These are phyloP conservation scores for Pluvialis apricaria DNA, from an alignment of 2,113 vertebrate species.

Conservation along the genomic window DNA sequence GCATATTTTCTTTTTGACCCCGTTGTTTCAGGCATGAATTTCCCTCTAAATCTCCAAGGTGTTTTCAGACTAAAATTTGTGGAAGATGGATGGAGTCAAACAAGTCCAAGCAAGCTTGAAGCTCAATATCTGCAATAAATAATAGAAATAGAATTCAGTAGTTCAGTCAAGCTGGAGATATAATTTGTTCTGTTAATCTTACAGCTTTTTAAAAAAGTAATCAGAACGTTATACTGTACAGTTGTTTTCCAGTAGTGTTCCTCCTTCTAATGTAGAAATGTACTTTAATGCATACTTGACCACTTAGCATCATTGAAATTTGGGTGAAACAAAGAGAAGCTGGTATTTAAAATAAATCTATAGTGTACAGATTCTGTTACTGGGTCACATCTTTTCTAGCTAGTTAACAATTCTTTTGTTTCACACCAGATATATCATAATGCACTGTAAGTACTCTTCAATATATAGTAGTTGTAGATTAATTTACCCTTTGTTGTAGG, in stretches of 20 bases:
- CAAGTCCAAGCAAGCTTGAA: background rate
- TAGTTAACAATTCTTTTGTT: background rate
- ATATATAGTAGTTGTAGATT: background rate
- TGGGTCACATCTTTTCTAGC: background rate
- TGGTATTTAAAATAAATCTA: background rate
- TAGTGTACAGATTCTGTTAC: background rate
- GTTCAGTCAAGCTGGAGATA: background rate
- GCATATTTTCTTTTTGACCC: background rate
- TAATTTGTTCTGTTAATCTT: background rate
- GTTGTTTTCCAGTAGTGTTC: background rate
- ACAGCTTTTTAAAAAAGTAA: background rate
- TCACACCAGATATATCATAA: accelerated
- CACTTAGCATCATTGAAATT: background rate
- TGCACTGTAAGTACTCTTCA: background rate
- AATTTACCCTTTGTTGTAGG: background rate
- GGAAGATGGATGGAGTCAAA: background rate
- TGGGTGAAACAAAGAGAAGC: background rate
- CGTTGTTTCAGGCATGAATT: background rate
- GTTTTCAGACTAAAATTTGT: background rate
- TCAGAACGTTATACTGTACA: background rate
- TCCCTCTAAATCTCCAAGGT: background rate
- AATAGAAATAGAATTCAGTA: background rate
- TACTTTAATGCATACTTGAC: background rate
- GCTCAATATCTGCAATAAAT: background rate
- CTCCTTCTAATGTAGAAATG: background rate